Conservation (phyloP, 1,140 invertebrate genomes). For the Sycobia sp. region DNA sequence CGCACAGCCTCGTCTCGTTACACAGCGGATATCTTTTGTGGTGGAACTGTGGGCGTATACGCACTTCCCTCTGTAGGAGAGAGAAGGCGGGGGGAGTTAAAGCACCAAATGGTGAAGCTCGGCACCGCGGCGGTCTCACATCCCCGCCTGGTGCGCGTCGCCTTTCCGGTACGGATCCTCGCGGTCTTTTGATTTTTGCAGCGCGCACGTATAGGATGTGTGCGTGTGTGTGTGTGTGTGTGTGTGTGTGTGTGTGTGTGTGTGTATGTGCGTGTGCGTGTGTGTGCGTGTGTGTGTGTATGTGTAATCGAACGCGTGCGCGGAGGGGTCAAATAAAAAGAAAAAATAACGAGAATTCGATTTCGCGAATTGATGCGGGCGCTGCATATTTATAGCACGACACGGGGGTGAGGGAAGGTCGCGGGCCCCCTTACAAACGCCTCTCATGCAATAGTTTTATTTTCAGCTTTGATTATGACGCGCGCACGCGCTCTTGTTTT, state of each 20-base stretch:
- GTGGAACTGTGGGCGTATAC: slow-evolving; percentile 56
- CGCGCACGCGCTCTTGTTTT: too few species aligned
- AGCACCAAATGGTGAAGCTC: slow-evolving; percentile 57
- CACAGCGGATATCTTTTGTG: slow-evolving; percentile 62
- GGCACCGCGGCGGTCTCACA: not conserved
- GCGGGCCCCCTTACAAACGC: too few species aligned
- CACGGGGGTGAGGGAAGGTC: not conserved
- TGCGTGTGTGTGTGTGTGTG: too few species aligned
- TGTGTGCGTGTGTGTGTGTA: slow-evolving; percentile 14
- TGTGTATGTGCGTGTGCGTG: not conserved
- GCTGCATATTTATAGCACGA: too few species aligned
- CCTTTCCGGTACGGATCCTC: too few species aligned
- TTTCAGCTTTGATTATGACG: too few species aligned
- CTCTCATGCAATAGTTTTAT: too few species aligned
- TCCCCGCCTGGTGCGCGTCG: not conserved
- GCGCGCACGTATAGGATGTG: too few species aligned
- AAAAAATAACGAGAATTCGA: slow-evolving; percentile 38
- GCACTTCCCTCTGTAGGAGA: slow-evolving; percentile 53
- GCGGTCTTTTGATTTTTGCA: too few species aligned
- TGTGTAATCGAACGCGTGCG: slow-evolving; percentile 40
- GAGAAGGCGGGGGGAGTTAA: slow-evolving; percentile 43
- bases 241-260: too few species aligned
- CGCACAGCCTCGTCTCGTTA: slow-evolving; percentile 50
- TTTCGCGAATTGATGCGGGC: slow-evolving; percentile 31
- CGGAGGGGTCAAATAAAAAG: slow-evolving; percentile 32